A percentile compares a stretch with the other conserved stretches of the same genome.
Conservation (phyloP, 2,113 vertebrate genomes). For the Alosa alosa region DNA sequence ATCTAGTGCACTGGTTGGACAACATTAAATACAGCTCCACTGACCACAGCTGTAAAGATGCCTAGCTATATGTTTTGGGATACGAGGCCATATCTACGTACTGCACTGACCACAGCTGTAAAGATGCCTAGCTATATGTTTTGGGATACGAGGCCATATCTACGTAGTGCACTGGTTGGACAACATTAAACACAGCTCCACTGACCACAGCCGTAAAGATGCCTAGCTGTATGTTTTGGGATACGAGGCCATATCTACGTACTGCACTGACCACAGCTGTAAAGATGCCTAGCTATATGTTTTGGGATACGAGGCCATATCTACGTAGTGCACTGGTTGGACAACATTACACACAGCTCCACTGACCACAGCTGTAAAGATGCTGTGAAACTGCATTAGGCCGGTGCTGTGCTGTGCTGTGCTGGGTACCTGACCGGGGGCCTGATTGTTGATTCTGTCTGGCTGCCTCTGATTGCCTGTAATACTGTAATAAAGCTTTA, state of each 20-base stretch:
- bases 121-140: background rate
- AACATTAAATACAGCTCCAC: background rate
- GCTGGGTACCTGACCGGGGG: background rate
- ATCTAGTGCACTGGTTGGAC: background rate
- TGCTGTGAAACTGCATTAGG: background rate
- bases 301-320: too few species aligned
- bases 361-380: too few species aligned
- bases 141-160: background rate
- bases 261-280: too few species aligned
- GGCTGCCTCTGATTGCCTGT: conserved; percentile 2
- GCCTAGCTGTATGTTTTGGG: too few species aligned
- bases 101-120: too few species aligned
- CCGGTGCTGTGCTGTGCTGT: background rate
- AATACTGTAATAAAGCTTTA: background rate
- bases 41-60: background rate
- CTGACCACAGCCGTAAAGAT: too few species aligned
- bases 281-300: too few species aligned
- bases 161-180: too few species aligned
- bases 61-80: background rate
- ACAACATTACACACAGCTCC: background rate
- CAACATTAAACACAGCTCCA: too few species aligned
- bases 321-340: too few species aligned
- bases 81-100: too few species aligned
- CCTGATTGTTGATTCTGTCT: background rate
- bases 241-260: too few species aligned